Conservation (phyloP, 2,888 invertebrate genomes). For the Xylota sylvarum region DNA sequence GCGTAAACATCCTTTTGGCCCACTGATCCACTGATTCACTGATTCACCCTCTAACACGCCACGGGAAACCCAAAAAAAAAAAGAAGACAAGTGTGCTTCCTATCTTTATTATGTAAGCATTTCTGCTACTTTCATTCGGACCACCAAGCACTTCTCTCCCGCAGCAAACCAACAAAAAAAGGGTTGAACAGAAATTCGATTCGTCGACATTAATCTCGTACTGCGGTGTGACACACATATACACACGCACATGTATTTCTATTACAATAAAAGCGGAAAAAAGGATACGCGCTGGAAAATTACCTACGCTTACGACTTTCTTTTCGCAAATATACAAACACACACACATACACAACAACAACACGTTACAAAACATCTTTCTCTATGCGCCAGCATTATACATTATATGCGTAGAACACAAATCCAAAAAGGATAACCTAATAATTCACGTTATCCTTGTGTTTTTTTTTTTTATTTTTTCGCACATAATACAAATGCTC, state of each 20-base stretch:
- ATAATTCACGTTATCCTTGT: slow-evolving; percentile 73
- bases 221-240: slow-evolving; percentile 64
- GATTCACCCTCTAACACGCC: slow-evolving; percentile 34
- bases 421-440: slow-evolving; percentile 76
- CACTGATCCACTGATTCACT: slow-evolving; percentile 64
- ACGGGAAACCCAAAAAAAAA: neutral
- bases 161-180: slow-evolving; percentile 24
- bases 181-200: slow-evolving; percentile 69
- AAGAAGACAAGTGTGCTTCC: slow-evolving; percentile 38
- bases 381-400: slow-evolving; percentile 26
- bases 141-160: neutral
- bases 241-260: slow-evolving; percentile 32
- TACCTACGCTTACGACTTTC: slow-evolving; percentile 56
- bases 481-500: slow-evolving; percentile 62
- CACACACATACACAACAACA: slow-evolving; percentile 27
- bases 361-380: slow-evolving; percentile 27
- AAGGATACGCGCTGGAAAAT: slow-evolving; percentile 51
- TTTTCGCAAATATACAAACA: slow-evolving; percentile 17
- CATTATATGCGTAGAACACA: slow-evolving; percentile 68
- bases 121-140: slow-evolving; percentile 18
- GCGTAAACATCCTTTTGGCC: slow-evolving; percentile 34
- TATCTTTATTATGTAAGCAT: slow-evolving; percentile 37
- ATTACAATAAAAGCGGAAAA: slow-evolving; percentile 35
- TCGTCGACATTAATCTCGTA: slow-evolving; percentile 69
- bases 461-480: slow-evolving; percentile 58